Percentiles rank a stretch among this genome's conserved stretches.
phyloP scores from a whole-genome alignment of 2,888 invertebrate genomes.

The Ectemnius cavifrons region DNA sequence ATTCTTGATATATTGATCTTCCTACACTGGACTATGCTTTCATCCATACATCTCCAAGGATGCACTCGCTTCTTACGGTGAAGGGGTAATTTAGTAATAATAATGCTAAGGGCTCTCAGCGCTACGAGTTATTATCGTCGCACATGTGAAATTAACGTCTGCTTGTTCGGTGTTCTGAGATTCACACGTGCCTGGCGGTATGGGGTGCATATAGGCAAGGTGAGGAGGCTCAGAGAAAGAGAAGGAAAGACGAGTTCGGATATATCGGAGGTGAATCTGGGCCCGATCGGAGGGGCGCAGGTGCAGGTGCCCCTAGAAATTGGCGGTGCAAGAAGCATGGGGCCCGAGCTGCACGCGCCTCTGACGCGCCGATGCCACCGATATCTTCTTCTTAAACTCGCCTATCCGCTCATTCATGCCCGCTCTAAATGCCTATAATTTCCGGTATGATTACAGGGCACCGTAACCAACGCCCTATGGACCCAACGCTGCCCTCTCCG shows the following conservation, averaged over 20 bases:
- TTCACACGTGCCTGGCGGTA: slow-evolving; percentile 22
- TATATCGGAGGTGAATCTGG: slow-evolving; percentile 70
- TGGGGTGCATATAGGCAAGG: slow-evolving; percentile 11
- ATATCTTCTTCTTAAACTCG: slow-evolving; percentile 71
- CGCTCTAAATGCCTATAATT: slow-evolving; percentile 76
- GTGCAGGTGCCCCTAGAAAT: slow-evolving; percentile 64
- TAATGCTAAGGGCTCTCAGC: slow-evolving; percentile 30
- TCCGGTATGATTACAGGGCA: slow-evolving; percentile 76
- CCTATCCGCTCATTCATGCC: slow-evolving; percentile 74
- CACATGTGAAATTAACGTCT: slow-evolving; percentile 50
- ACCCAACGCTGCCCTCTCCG: slow-evolving; percentile 34
- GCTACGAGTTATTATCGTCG: background rate
- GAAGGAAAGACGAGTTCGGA: slow-evolving; percentile 58
- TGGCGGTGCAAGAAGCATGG: slow-evolving; percentile 46
- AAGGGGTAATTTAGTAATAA: slow-evolving; percentile 54
- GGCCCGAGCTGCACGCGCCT: slow-evolving; percentile 68
- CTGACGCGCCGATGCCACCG: slow-evolving; percentile 72
- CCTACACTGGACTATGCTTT: too few relatives aligned
- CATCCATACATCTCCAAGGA: background rate
- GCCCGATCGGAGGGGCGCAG: slow-evolving; percentile 59
- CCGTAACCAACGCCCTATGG: slow-evolving; percentile 66
- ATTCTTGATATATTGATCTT: too few relatives aligned
- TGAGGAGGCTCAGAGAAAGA: background rate
- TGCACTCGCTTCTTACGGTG: slow-evolving; percentile 17
- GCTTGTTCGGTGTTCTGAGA: slow-evolving; percentile 52